phyloP scores from a whole-genome alignment of 2,888 invertebrate species.

The Lasioglossum leucozonium region DNA sequence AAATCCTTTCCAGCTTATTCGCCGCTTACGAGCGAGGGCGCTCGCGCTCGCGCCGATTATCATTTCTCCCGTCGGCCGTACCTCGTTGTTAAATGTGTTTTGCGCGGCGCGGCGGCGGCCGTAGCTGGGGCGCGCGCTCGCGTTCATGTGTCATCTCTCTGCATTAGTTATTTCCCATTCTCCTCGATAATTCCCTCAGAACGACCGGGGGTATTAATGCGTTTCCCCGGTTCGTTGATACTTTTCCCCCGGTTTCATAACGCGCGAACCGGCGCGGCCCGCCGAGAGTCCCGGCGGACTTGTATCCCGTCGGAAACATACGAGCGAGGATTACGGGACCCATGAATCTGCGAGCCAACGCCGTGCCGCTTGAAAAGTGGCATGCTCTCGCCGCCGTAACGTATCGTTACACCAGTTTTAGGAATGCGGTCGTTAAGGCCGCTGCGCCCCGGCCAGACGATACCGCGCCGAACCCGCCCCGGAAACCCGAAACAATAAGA shows the following conservation, averaged over 20 bases:
- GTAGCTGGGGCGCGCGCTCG: neutral
- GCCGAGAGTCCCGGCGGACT: constrained; percentile 9
- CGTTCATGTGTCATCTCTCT: neutral
- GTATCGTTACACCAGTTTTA: constrained; percentile 4
- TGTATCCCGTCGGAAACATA: constrained; percentile 12
- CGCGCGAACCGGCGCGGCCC: neutral
- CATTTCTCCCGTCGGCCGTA: constrained; percentile 33
- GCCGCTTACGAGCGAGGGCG: constrained; percentile 23
- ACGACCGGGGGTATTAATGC: neutral
- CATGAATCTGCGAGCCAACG: neutral
- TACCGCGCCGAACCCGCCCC: neutral
- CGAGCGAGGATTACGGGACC: constrained; percentile 10
- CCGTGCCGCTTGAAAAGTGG: constrained; percentile 8
- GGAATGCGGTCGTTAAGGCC: neutral
- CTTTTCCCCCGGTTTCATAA: constrained; percentile 11
- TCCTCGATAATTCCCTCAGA: constrained; percentile 16
- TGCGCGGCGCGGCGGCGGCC: neutral
- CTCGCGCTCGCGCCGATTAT: constrained; percentile 54
- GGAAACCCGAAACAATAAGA: neutral
- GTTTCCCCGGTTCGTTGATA: constrained; percentile 7
- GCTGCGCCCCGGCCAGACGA: neutral
- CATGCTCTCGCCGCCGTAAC: constrained; percentile 7
- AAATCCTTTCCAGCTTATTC: constrained; percentile 75
- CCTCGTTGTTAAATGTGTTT: neutral
- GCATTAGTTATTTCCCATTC: constrained; percentile 9